phyloP scores from a whole-genome alignment of 2,113 vertebrate species.

The Gopherus evgoodei region DNA sequence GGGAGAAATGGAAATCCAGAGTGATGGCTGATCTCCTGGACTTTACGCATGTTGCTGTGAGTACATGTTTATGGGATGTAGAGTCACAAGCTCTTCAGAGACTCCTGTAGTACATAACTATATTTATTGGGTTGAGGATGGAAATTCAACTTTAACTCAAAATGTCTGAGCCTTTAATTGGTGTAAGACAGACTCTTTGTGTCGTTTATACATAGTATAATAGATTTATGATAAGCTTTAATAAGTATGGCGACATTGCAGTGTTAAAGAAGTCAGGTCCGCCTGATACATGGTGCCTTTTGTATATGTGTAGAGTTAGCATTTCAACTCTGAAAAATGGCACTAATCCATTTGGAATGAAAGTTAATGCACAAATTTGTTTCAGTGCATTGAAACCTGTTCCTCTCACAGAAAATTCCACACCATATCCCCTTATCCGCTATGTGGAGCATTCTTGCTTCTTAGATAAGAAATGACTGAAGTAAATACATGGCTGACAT shows the following conservation, averaged over 20 bases:
- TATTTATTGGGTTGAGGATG: neutral
- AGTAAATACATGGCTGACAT: neutral
- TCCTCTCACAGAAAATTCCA: neutral
- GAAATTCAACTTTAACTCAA: neutral
- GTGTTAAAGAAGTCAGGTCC: neutral
- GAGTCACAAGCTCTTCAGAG: neutral
- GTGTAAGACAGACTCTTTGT: neutral
- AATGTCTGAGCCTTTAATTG: neutral
- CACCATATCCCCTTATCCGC: neutral
- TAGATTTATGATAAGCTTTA: neutral
- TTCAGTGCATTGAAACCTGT: neutral
- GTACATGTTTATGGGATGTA: neutral
- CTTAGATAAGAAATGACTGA: neutral
- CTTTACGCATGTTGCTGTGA: neutral
- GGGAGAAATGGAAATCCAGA: neutral
- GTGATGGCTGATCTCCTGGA: neutral
- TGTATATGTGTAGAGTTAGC: neutral
- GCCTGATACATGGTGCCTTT: neutral
- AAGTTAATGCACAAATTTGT: conserved; percentile 45
- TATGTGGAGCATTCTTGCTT: neutral
- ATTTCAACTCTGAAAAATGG: conserved; percentile 25
- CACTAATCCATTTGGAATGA: conserved; percentile 1
- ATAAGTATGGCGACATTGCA: neutral
- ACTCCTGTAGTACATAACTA: neutral
- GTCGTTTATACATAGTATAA: neutral